phyloP scores from a whole-genome alignment of 2,797 vertebrate genomes.

The Picus viridis region DNA sequence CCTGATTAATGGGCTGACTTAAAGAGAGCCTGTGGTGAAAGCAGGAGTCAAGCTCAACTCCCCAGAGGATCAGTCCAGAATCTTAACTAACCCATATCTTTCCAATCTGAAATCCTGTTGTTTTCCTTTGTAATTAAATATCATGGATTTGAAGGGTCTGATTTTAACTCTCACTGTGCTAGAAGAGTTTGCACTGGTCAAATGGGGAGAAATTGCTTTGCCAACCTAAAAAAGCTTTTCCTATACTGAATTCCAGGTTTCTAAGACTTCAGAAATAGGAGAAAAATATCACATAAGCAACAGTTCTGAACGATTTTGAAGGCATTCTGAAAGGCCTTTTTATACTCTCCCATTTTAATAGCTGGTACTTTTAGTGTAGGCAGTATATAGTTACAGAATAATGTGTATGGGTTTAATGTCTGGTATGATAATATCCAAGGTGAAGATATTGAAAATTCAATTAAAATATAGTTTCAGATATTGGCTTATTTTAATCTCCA shows the following conservation, averaged over 20 bases:
- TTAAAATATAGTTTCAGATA: conserved; percentile 67
- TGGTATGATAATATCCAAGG: conserved; percentile 58
- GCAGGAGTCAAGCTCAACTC: conserved; percentile 35
- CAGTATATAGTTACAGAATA: conserved; percentile 53
- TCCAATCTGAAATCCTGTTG: conserved; percentile 10
- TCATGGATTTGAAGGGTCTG: conserved; percentile 27
- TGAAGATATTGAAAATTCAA: conserved; percentile 68
- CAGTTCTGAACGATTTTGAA: conserved; percentile 32
- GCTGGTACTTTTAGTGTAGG: conserved; percentile 50
- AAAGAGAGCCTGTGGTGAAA: conserved; percentile 23
- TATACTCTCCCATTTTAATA: conserved; percentile 54
- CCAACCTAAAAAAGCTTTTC: conserved; percentile 17
- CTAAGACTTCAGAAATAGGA: conserved; percentile 59
- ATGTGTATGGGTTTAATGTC: conserved; percentile 61
- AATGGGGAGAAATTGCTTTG: conserved; percentile 22
- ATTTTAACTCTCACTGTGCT: conserved; percentile 23
- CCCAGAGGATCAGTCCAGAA: conserved; percentile 10
- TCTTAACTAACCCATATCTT: conserved; percentile 16
- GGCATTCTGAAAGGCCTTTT: conserved; percentile 49
- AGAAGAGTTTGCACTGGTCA: conserved; percentile 34
- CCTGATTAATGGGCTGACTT: conserved; percentile 52
- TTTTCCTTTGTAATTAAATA: conserved; percentile 56
- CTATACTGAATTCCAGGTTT: conserved; percentile 42
- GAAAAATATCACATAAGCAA: conserved; percentile 48
- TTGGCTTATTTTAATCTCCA: conserved; percentile 61